Evolutionary conservation across 2,888 invertebrate species (phyloP).

Genomic region (Stomorhina lunata): DNA sequence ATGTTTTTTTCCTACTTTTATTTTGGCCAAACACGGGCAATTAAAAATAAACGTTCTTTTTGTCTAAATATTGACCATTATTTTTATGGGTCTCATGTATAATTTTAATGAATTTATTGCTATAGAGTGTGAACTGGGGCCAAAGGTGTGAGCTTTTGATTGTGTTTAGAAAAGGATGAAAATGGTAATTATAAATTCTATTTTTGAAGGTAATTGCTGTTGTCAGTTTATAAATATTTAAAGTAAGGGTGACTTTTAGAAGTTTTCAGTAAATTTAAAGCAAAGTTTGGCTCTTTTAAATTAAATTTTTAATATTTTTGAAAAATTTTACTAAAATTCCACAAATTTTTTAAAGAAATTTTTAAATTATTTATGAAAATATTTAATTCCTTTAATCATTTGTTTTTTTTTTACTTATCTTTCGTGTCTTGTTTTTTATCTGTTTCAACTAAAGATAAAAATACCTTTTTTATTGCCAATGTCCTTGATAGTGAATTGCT

Average conservation of each 20-base stretch:
- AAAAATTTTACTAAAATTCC: too few species aligned
- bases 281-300: too few species aligned
- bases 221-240: neutral
- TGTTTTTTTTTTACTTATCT: neutral
- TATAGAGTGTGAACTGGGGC: neutral
- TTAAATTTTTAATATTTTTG: too few species aligned
- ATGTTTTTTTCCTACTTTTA: conserved; percentile 11
- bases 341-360: too few species aligned
- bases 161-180: neutral
- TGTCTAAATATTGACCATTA: conserved; percentile 30
- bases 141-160: neutral
- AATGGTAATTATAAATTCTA: neutral
- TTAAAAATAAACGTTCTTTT: conserved; percentile 45
- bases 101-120: conserved; percentile 18
- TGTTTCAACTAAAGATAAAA: too few species aligned
- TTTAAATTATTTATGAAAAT: too few species aligned
- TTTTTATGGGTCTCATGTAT: neutral
- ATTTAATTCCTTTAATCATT: neutral
- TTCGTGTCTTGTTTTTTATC: neutral
- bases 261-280: too few species aligned
- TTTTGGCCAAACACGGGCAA: neutral
- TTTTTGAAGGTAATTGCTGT: neutral
- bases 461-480: neutral
- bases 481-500: neutral
- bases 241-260: neutral